Conservation (phyloP, 2,113 vertebrate species). For the Grantiella picta region DNA sequence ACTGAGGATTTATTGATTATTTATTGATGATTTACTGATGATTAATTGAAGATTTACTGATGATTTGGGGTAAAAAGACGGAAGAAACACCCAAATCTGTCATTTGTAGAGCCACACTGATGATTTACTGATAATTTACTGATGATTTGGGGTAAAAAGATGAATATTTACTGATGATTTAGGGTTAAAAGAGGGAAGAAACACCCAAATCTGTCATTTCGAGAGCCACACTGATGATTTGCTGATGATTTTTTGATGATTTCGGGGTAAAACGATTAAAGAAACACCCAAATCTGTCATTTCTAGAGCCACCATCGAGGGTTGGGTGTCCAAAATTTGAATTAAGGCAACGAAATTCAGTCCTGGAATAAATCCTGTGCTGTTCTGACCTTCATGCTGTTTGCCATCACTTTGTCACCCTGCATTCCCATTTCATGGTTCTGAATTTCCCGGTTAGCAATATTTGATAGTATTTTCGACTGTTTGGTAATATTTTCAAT, state of each 20-base stretch:
- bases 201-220: neutral
- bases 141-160: neutral
- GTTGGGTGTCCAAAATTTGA: neutral
- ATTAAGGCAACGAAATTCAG: neutral
- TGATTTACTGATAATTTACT: neutral
- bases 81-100: no score
- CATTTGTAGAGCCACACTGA: no score
- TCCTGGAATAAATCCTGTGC: fast-evolving
- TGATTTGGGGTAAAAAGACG: no score
- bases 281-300: neutral
- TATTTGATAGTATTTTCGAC: neutral
- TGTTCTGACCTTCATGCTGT: neutral
- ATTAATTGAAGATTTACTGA: no score
- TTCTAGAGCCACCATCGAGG: neutral
- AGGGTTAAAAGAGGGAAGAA: neutral
- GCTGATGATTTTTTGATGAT: no score
- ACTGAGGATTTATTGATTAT: no score
- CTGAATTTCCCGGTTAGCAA: neutral
- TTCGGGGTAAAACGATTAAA: no score
- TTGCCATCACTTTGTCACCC: neutral
- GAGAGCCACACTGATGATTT: neutral
- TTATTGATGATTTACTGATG: no score
- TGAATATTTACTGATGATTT: neutral
- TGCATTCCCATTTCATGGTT: neutral
- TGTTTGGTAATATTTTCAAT: neutral